These are phyloP conservation scores for Murina feae DNA, from an alignment of 2,113 vertebrate species.

Conservation along the genomic window DNA sequence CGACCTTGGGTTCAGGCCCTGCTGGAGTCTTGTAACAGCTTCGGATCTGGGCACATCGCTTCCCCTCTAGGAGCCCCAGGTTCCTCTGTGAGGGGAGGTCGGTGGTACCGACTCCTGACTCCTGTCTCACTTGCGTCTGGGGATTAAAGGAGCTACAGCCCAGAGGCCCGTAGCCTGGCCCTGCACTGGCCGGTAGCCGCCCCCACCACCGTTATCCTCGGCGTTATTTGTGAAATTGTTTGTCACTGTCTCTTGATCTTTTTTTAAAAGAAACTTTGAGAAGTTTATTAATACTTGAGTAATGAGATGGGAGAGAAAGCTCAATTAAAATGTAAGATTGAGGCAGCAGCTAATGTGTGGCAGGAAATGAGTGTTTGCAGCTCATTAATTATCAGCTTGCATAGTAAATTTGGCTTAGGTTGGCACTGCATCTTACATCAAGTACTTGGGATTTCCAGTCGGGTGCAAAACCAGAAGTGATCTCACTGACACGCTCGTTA, in stretches of 20 bases:
- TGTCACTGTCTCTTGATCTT: neutral
- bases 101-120: neutral
- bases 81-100: neutral
- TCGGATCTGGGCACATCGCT: neutral
- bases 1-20: neutral
- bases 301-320: slow-evolving; percentile 56
- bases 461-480: neutral
- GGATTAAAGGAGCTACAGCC: neutral
- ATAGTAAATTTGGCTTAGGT: slow-evolving; percentile 54
- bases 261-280: neutral
- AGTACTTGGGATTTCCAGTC: slow-evolving; percentile 34
- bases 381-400: slow-evolving; percentile 70
- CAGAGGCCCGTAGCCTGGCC: neutral
- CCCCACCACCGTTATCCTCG: neutral
- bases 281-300: slow-evolving; percentile 42
- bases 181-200: neutral
- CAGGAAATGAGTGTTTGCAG: slow-evolving; percentile 44
- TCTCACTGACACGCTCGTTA: slow-evolving; percentile 29
- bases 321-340: slow-evolving; percentile 69
- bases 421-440: slow-evolving; percentile 42
- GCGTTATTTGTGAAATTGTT: neutral
- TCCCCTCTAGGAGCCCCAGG: neutral
- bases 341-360: slow-evolving; percentile 50
- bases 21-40: neutral
- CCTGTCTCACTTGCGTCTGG: neutral